Base-by-base conservation (phyloP, 2,888 invertebrate species). In the Heliconius cydno region DNA sequence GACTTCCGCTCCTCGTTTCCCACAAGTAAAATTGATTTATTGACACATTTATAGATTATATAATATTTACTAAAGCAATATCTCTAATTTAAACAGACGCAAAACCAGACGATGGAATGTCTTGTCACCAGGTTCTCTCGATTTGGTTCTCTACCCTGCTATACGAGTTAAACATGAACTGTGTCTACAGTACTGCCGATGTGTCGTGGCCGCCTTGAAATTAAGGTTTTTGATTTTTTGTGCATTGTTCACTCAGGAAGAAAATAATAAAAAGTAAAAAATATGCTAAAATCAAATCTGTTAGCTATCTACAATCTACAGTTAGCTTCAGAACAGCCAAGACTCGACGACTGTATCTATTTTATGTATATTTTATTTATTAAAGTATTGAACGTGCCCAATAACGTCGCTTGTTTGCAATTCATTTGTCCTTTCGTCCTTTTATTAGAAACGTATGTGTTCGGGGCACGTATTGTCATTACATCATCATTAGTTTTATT, bases 381-480 rank as follows among this genome's bases (percentile, higher is more conserved):
- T 28, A 28, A 30, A 38, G 10, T 66, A 65, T 66, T 6, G 65
- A 65, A 66, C 28, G 22, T 28, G 19, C 19, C 9, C n/a, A 75
- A 75, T 75, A 75, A 13, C 28, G 28, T 46, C 28, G 28, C 52
- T 77, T 77, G 52, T 68, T 68, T 68, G 57, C 60, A 70, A 77
- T 57, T 65, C 34, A 70, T 68, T 77, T 77, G 67, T 57, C 68
- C 57, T 77, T 68, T 77, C 76, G 76, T 77, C 68, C 68, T 70
- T 77, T 76, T 67, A 68, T 76, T 77, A 57, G 30, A 38, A 70
- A 60, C 68, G 30, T 52, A 15, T 38, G 46, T 60, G 68, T 77
- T 57, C 57, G 52, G 57, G 9, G 57, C 25, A 34, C 57, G n/a
- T 60, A 70, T 9, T 25, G 52, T 5, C 15, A 76, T 76, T 30